Conservation (phyloP, 2,888 invertebrate genomes). For the Drosophila formosana region DNA sequence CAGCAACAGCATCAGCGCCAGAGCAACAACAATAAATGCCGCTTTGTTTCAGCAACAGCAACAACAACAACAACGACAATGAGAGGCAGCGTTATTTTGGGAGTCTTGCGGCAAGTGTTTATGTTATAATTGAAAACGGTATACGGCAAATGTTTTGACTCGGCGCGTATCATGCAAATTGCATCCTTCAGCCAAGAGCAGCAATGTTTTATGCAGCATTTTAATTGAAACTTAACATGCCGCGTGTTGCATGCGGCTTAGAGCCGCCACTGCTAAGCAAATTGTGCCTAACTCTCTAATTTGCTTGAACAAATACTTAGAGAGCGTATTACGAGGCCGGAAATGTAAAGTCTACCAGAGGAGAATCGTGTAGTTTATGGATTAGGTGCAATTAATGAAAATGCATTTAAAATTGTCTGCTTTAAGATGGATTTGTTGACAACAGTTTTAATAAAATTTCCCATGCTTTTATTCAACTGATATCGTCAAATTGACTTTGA, state of each 20-base stretch:
- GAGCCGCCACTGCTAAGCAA: not conserved
- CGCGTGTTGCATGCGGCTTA: conserved; percentile 7
- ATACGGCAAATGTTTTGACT: conserved; percentile 45
- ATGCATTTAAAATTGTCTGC: not conserved
- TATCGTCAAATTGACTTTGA: not conserved
- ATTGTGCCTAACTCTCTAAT: not conserved
- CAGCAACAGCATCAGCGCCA: conserved; percentile 7
- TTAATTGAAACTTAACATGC: conserved; percentile 40
- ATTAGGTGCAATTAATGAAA: not conserved
- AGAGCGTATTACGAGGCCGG: not conserved
- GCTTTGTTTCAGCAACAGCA: conserved; percentile 17
- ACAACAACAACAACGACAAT: conserved; percentile 23
- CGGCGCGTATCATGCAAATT: conserved; percentile 56
- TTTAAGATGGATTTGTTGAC: not conserved
- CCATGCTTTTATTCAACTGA: not conserved
- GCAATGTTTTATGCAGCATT: conserved; percentile 41
- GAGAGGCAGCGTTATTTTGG: conserved; percentile 27
- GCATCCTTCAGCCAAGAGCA: conserved; percentile 20
- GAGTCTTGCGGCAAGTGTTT: conserved; percentile 52
- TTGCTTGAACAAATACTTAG: not conserved
- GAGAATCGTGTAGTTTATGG: not conserved
- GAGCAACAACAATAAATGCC: conserved; percentile 29
- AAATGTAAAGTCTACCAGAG: not conserved
- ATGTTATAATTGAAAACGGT: conserved; percentile 66
- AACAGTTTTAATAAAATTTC: too few species aligned